These are phyloP conservation scores for Brotula barbata DNA, from an alignment of 2,797 vertebrate genomes.

Conservation along the genomic window DNA sequence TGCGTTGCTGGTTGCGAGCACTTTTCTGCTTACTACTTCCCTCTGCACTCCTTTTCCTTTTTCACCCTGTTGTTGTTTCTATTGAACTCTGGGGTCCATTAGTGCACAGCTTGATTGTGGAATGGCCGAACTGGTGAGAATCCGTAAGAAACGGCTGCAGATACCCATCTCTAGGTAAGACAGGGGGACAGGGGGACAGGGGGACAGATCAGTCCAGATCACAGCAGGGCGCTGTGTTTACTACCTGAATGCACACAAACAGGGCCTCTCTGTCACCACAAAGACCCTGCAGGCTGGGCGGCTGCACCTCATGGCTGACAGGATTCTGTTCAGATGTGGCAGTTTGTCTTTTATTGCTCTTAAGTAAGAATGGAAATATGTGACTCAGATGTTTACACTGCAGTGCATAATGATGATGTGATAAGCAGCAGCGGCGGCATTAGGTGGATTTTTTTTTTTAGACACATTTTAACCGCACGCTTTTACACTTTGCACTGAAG, in stretches of 20 bases:
- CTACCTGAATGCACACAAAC: not conserved
- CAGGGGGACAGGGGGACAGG: conserved; percentile 5
- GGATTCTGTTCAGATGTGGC: not conserved
- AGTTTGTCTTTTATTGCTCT: conserved; percentile 26
- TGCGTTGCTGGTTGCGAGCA: conserved; percentile 67
- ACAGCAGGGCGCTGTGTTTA: not conserved
- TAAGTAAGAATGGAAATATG: conserved; percentile 34
- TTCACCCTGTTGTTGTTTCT: conserved; percentile 27
- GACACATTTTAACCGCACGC: not conserved
- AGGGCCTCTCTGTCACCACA: conserved; percentile 7
- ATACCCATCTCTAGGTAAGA: conserved; percentile 85
- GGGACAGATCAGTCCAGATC: conserved; percentile 1
- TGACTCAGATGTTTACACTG: conserved; percentile 31
- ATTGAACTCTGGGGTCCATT: conserved; percentile 58
- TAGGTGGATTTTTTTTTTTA: no score
- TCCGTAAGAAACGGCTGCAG: conserved; percentile 83
- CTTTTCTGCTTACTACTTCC: conserved; percentile 55
- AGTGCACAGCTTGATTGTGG: conserved; percentile 50
- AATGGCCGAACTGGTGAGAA: conserved; percentile 83
- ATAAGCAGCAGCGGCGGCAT: no score
- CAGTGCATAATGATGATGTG: not conserved
- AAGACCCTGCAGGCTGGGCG: not conserved
- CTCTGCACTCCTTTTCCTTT: conserved; percentile 21
- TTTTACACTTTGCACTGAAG: not conserved
- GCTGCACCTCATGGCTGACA: not conserved